Base-by-base conservation (phyloP, 64 coral and sea anemone genomes). In the Acropora tenuis region DNA sequence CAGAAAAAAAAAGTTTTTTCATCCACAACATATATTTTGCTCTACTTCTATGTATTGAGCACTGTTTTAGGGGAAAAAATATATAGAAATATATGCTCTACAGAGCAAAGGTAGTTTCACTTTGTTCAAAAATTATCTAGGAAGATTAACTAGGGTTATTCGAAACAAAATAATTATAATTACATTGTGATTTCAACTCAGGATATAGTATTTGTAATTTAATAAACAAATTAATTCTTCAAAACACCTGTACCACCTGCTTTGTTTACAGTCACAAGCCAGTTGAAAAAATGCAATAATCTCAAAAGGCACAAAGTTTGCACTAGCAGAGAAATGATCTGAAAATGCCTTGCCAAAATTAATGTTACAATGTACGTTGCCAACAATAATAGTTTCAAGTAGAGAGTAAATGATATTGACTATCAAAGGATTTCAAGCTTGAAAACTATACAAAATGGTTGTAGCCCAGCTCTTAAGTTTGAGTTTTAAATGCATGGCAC, bases 221-320 rank as follows among this genome's bases (percentile, higher is more conserved):
- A 68, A 4, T 30, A 71, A 4, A 71, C 3, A 3, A 20, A 75
- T 2, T 10, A 43, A 5, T 4, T 44, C 0, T 1, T 10, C 7
- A 43, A 50, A 48, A 18, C 63, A 84, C 81, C 81, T 12, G 81
- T 66, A 18, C 12, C 8, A 84, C 81, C 81, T 69, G 81, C 45
- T 48, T 17, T 84, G 81, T 84, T 84, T 69, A 69, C 80, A 82
- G 5, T 48, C 16, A 20, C 41, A 45, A 43, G 17, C 30, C 10
- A 9, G 30, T 30, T 30, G 30, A 12, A 47, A 47, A 3, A 48
- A 77, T 77, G 75, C 45, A 7, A 77, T 30, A 48, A 77, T 77
- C 4, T 0, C 68, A 71, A 71, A 71, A 20, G 68, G 4, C 40
- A 4, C 40, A 19, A 71, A 71, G 68, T 8, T 5, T 71, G 68